phyloP scores from a whole-genome alignment of 2,113 vertebrate genomes.

The Seriola aureovittata region DNA sequence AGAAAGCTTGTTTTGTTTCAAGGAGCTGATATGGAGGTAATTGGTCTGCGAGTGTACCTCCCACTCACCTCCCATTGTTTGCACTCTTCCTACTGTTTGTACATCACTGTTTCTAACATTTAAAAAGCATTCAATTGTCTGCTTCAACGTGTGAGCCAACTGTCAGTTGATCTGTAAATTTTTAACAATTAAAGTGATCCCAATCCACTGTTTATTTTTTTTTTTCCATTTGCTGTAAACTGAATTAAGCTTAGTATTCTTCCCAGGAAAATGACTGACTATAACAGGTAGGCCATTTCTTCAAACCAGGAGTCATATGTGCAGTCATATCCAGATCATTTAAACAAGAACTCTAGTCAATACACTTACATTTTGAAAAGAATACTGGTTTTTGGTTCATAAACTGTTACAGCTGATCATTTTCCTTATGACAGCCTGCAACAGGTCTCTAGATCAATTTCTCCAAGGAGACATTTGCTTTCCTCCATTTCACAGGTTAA shows the following conservation, averaged over 20 bases:
- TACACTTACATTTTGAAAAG: too few species aligned
- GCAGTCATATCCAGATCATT: too few species aligned
- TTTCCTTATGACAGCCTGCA: neutral
- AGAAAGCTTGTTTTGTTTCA: slow-evolving; percentile 35
- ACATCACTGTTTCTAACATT: slow-evolving; percentile 48
- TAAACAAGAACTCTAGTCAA: too few species aligned
- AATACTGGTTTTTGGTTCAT: too few species aligned
- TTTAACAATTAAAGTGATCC: slow-evolving; percentile 71
- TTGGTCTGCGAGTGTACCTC: neutral
- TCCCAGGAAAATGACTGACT: too few species aligned
- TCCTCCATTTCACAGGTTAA: neutral
- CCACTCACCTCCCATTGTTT: slow-evolving; percentile 44
- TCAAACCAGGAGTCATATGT: neutral
- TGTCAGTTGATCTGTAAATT: slow-evolving; percentile 57
- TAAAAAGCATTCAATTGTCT: slow-evolving; percentile 39
- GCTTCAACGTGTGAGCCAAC: slow-evolving; percentile 35
- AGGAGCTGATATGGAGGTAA: slow-evolving; percentile 31
- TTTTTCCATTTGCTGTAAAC: neutral
- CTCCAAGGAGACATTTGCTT: neutral
- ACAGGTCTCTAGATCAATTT: neutral
- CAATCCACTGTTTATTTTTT: slow-evolving; percentile 2
- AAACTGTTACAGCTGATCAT: too few species aligned
- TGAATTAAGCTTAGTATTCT: neutral
- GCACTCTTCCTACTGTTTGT: slow-evolving; percentile 61
- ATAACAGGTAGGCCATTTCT: neutral